Conservation (phyloP, 2,888 invertebrate genomes). For the Dynastes hyllus region DNA sequence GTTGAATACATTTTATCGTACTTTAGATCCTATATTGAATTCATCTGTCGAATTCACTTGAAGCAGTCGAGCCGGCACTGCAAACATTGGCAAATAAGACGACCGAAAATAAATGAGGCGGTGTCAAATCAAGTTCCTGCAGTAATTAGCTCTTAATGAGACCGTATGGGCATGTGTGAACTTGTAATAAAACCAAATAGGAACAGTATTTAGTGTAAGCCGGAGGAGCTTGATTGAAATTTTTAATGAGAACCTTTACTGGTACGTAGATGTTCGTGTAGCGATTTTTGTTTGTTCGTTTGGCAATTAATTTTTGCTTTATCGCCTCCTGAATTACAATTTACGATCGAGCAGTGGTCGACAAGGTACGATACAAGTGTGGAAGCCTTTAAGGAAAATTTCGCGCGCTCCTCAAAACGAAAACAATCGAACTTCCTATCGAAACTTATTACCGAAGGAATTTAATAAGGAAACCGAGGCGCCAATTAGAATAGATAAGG, state of each 20-base stretch:
- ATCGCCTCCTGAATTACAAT: constrained; percentile 1
- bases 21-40: too few relatives aligned
- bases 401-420: neutral
- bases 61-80: constrained; percentile 21
- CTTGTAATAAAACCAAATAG: constrained; percentile 54
- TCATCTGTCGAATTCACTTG: too few relatives aligned
- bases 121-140: constrained; percentile 58
- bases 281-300: constrained; percentile 3
- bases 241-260: constrained; percentile 49
- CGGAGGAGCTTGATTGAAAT: constrained; percentile 42
- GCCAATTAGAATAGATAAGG: constrained; percentile 37
- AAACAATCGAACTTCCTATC: constrained; percentile 19
- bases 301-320: constrained; percentile 31
- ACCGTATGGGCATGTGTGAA: constrained; percentile 55
- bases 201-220: constrained; percentile 42
- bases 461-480: constrained; percentile 29
- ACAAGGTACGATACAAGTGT: neutral
- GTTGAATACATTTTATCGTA: too few relatives aligned
- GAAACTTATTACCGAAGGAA: constrained; percentile 10
- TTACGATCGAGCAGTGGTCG: neutral
- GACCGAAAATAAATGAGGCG: constrained; percentile 57
- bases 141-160: constrained; percentile 61
- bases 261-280: neutral
- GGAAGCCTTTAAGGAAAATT: neutral
- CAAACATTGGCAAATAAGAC: constrained; percentile 9